Evolutionary conservation across 1,140 invertebrate species (phyloP), one percentile per base, ranked within the genome.

Genomic region (Sycobia sp.): DNA sequence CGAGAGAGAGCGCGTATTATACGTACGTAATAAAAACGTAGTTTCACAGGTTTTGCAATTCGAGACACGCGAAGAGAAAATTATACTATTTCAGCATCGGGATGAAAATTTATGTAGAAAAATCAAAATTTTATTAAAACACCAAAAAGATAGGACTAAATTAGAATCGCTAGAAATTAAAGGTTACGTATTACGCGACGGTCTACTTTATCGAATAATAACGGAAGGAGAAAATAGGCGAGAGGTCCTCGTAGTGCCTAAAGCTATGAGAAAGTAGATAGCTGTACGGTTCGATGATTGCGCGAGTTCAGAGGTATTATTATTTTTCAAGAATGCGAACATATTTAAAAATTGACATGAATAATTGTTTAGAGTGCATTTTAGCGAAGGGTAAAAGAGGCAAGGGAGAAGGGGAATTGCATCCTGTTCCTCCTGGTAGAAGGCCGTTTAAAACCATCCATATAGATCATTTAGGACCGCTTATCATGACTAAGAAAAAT

Each of bases 401-500:
- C 2, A 51, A 36, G 36, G 41, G 34, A 9, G 36, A 29, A 18
- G 67, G 64, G 0, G 44, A 53, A 29, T 36, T 66, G 13, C 58
- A 62, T 18, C 67, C 64, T 5, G 66, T 69, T 38, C 27, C 34
- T 14, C 44, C 46, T n/a, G 59, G 59, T 4, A 44, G 44, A 18
- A 25, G 29, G 20, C 67, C 67, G 4, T 63, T 66, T n/a, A 54
- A 62, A 27, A 38, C 62, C 3, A 22, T 62, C 16, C 36, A 69
- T 41, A 29, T 66, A 2, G 67, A 69, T 54, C 64, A 69, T 46
- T 14, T 68, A 9, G 60, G 46, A 20, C 58, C 59, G 22, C 63
- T 67, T 27, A 25, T 59, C 13, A 39, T 38, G 9, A 32, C 25
- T 1, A 1, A 18, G 14, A 18, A 16, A 22, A 14, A 32, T 7